A percentile compares a stretch with the other conserved stretches of the same genome.
Evolutionary conservation across 2,888 invertebrate species (phyloP).

Genomic region (Sarcophaga subvicina): DNA sequence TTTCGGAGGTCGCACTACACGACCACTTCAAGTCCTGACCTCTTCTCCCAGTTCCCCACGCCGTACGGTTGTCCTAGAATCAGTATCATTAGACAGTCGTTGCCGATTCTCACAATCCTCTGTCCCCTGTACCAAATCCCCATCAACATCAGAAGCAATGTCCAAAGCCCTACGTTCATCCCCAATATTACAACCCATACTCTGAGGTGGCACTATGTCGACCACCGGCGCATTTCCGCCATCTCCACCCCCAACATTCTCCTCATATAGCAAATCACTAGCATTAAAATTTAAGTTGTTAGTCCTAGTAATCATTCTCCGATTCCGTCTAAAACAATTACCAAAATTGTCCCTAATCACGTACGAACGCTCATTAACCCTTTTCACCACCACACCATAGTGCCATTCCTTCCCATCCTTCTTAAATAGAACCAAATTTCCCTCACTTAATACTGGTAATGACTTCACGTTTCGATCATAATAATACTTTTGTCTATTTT

Average conservation of each 20-base stretch:
- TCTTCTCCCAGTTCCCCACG: too few relatives aligned
- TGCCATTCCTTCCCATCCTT: slow-evolving; percentile 39
- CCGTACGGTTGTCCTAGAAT: neutral
- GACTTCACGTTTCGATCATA: slow-evolving; percentile 60
- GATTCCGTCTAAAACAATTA: neutral
- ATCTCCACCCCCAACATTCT: neutral
- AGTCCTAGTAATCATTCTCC: neutral
- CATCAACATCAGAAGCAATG: neutral
- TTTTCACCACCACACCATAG: slow-evolving; percentile 59
- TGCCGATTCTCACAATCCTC: neutral
- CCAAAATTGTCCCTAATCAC: too few relatives aligned
- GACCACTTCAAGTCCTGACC: slow-evolving; percentile 4
- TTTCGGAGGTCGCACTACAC: slow-evolving; percentile 2
- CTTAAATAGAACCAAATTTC: slow-evolving; percentile 66
- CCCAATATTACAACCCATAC: neutral
- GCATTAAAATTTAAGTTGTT: neutral
- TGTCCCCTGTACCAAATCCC: too few relatives aligned
- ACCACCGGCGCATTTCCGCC: neutral
- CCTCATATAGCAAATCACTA: slow-evolving; percentile 12
- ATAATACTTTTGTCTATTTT: slow-evolving; percentile 64
- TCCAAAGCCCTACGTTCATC: neutral
- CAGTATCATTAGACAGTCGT: neutral
- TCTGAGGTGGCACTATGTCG: neutral
- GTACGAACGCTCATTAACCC: slow-evolving; percentile 10
- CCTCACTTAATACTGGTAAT: slow-evolving; percentile 51